Evolutionary conservation across 2,797 vertebrate genomes (phyloP).

Genomic region (Calcarius lapponicus): DNA sequence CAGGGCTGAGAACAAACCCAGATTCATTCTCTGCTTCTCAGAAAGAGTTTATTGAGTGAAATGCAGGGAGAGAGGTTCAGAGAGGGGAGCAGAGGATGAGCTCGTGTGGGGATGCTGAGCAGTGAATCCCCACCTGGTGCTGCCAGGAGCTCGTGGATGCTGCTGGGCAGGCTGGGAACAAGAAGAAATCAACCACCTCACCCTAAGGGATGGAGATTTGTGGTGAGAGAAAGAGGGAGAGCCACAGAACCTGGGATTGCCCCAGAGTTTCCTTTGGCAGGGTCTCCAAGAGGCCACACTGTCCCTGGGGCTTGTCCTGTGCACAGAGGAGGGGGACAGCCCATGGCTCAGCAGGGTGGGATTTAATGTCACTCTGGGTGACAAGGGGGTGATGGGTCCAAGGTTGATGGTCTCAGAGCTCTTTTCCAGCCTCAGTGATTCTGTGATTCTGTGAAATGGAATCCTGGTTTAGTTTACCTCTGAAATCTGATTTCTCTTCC

Average conservation of each 20-base stretch:
- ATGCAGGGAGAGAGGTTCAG: neutral
- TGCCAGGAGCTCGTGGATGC: neutral
- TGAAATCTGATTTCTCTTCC: neutral
- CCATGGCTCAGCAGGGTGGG: neutral
- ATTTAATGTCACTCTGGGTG: neutral
- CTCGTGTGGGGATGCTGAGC: rapidly evolving
- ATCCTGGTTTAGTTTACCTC: neutral
- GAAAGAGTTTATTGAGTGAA: neutral
- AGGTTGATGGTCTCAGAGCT: neutral
- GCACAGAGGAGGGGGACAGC: neutral
- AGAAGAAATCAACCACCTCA: rapidly evolving
- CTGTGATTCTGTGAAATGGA: neutral
- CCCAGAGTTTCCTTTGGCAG: neutral
- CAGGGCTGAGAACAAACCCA: neutral
- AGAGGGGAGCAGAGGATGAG: neutral
- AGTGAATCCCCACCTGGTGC: neutral
- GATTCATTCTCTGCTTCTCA: neutral
- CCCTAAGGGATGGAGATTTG: rapidly evolving
- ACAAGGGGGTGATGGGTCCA: neutral
- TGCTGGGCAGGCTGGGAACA: neutral
- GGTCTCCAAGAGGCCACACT: rapidly evolving
- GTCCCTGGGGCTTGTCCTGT: neutral
- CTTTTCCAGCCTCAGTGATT: neutral
- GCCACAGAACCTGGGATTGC: rapidly evolving
- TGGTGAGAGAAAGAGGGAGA: neutral